phyloP scores from a whole-genome alignment of 1,140 invertebrate species.

The Reticulitermes speratus region DNA sequence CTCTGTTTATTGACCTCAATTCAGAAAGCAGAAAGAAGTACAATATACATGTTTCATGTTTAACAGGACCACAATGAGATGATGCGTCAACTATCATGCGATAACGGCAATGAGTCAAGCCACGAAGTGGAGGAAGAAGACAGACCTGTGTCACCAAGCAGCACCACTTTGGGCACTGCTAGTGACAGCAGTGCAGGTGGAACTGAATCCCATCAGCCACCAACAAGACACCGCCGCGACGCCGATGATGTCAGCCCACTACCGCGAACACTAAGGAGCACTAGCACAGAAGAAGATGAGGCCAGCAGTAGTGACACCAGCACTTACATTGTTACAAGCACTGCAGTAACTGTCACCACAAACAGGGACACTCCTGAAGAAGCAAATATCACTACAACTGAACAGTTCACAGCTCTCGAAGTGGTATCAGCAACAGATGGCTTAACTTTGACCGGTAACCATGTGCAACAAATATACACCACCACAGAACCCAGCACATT shows the following conservation, averaged over 20 bases:
- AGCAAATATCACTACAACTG: background rate
- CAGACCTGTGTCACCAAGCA: constrained; percentile 5
- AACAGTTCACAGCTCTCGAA: background rate
- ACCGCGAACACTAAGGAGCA: constrained; percentile 40
- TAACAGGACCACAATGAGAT: constrained; percentile 50
- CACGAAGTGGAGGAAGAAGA: background rate
- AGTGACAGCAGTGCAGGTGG: background rate
- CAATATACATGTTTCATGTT: constrained; percentile 19
- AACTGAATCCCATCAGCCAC: background rate
- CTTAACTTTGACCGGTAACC: too few species aligned
- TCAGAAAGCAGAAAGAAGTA: background rate
- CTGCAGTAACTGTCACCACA: background rate
- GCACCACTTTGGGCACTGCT: background rate
- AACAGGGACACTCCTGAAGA: background rate
- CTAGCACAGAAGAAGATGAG: too few species aligned
- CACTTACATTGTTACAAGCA: background rate
- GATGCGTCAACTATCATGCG: constrained; percentile 48
- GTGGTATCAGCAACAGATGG: too few species aligned
- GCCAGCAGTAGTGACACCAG: background rate
- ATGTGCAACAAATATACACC: too few species aligned
- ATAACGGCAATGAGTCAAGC: constrained; percentile 31
- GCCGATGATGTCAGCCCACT: background rate
- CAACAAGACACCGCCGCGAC: background rate
- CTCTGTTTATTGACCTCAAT: background rate
- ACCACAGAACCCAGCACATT: too few species aligned